Base-by-base conservation (phyloP, 2,113 vertebrate species). In the Neotoma lepida region DNA sequence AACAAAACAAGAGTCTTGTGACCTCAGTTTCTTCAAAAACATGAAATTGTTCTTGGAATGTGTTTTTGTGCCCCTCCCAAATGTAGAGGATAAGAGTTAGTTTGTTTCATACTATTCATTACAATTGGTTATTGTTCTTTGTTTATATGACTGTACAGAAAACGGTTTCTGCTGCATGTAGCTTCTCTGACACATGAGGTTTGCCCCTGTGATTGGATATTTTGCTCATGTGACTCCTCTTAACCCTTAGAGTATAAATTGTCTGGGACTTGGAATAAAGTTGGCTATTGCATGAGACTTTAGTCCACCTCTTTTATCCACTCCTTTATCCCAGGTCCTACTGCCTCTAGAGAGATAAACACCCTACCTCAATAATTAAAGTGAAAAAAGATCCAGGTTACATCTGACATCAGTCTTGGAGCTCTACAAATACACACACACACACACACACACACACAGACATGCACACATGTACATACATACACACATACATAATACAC, bases 331-430 rank as follows among this genome's bases (percentile, higher is more conserved):
- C 22, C 39, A 44, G 39, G 10, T 10, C 71, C 18, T 4, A 44
- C 24, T 1, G 0, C 10, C 8, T 41, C 35, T 41, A 12, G 70
- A 41, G 4, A 1, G 7, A n/a, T 71, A 28, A 76, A 28, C 4
- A 46, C 44, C 15, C 28, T 51, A 15, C 13, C 26, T 76, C 24
- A 30, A 76, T 49, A 77, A 49, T 26, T 44, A 77, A 49, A 51
- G 6, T 17, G 74, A 9, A 77, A 30, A 51, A 33, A 6, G 1
- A 77, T 77, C 28, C 2, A 33, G 28, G 13, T 3, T 49, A 49
- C 74, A 51, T 46, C 41, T 46, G 41, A 74, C 10, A 46, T 74
- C 24, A 46, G 10, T 28, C 22, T 13, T 44, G 46, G 44, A 49
- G 13, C 14, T 33, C 2, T 15, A 77, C 44, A 77, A 1, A 77